These are phyloP conservation scores for Pardosa pseudoannulata DNA, from an alignment of 2,888 invertebrate genomes.

Conservation along the genomic window DNA sequence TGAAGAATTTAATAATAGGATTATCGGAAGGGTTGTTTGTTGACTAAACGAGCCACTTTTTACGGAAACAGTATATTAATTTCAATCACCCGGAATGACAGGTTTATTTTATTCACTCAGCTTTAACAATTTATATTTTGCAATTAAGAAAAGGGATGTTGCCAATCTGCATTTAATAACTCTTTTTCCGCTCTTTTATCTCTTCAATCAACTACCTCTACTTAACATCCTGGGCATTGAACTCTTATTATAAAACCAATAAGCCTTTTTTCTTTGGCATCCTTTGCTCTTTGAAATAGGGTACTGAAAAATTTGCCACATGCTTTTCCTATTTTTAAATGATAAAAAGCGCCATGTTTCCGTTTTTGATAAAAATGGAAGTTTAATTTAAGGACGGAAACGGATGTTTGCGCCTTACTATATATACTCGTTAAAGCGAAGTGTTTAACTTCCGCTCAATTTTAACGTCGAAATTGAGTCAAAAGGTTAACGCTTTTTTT, in stretches of 20 bases:
- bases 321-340: conserved; percentile 24
- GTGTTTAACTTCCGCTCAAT: conserved; percentile 69
- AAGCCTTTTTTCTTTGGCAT: background rate
- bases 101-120: background rate
- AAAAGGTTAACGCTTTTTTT: conserved; percentile 51
- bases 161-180: conserved; percentile 17
- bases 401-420: conserved; percentile 64
- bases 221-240: conserved; percentile 14
- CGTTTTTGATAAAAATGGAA: conserved; percentile 52
- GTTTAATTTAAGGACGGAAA: conserved; percentile 70
- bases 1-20: no score
- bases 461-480: conserved; percentile 66
- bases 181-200: conserved; percentile 10
- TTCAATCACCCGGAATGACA: background rate
- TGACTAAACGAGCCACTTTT: no score
- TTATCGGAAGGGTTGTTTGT: no score
- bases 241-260: conserved; percentile 5
- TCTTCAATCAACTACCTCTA: conserved; percentile 8
- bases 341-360: conserved; percentile 45
- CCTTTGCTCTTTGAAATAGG: conserved; percentile 10
- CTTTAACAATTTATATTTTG: conserved; percentile 10
- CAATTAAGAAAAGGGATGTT: conserved; percentile 12
- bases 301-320: background rate
- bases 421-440: conserved; percentile 64
- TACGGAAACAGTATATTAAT: no score